Evolutionary conservation across 2,888 invertebrate species (phyloP).

Genomic region (Deilephila elpenor): DNA sequence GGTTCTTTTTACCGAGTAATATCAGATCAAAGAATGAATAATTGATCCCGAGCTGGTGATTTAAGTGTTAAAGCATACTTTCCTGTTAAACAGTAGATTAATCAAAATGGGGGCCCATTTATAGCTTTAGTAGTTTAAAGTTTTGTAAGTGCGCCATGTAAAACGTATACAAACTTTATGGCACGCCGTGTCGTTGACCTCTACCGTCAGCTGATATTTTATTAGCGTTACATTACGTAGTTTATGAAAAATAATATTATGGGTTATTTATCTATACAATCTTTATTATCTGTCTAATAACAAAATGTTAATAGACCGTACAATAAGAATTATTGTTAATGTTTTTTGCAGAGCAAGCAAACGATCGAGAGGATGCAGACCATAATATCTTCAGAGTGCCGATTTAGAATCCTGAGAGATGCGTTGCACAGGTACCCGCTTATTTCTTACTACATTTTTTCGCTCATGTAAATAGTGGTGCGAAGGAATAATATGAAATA

Average conservation of each 20-base stretch:
- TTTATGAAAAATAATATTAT: not conserved
- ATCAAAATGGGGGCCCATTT: not conserved
- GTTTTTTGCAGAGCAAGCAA: slow-evolving; percentile 88
- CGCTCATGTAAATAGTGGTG: too few relatives aligned
- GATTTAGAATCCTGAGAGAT: slow-evolving; percentile 94
- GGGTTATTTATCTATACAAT: too few relatives aligned
- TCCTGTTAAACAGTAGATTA: too few relatives aligned
- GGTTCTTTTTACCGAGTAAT: too few relatives aligned
- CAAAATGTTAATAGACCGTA: too few relatives aligned
- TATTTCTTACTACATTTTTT: not conserved
- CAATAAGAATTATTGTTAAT: not conserved
- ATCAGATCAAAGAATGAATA: too few relatives aligned
- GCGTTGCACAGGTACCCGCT: slow-evolving; percentile 87
- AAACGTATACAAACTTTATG: not conserved
- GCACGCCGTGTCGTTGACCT: too few relatives aligned
- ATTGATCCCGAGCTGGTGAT: too few relatives aligned
- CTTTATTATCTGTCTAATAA: too few relatives aligned
- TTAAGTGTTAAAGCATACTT: too few relatives aligned
- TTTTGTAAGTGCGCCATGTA: not conserved
- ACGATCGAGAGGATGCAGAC: slow-evolving; percentile 94
- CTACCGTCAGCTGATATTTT: not conserved
- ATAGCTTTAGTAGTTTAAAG: not conserved
- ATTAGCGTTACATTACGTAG: not conserved
- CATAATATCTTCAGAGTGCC: slow-evolving; percentile 94
- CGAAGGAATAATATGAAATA: not conserved